Evolutionary conservation across 2,113 vertebrate species (phyloP).

Genomic region (Lepus timidus): DNA sequence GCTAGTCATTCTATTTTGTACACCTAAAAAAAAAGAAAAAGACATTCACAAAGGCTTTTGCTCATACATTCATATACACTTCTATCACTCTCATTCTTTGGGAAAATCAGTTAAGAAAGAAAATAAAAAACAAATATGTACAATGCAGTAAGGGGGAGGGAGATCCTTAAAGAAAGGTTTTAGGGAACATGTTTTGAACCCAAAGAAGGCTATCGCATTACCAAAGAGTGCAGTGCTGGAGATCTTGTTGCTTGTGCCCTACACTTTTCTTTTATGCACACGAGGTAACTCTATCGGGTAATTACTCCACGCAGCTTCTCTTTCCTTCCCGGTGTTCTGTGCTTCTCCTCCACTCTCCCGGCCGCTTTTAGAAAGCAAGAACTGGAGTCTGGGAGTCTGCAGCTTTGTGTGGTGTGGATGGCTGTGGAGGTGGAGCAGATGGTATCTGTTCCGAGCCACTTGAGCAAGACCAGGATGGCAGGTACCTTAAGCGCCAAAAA

Average conservation of each 20-base stretch:
- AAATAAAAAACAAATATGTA: slow-evolving; percentile 45
- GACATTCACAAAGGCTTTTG: slow-evolving; percentile 35
- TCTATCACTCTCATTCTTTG: slow-evolving; percentile 11
- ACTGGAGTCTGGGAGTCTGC: slow-evolving; percentile 77
- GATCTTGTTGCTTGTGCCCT: slow-evolving; percentile 52
- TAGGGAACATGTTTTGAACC: slow-evolving; percentile 51
- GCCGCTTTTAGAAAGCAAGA: slow-evolving; percentile 70
- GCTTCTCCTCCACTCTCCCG: slow-evolving; percentile 60
- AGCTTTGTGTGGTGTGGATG: slow-evolving; percentile 73
- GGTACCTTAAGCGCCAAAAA: slow-evolving; percentile 72
- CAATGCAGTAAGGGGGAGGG: not conserved
- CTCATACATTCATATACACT: not conserved
- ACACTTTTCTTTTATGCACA: slow-evolving; percentile 36
- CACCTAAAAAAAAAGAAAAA: not conserved
- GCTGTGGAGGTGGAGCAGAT: slow-evolving; percentile 76
- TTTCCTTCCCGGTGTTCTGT: slow-evolving; percentile 73
- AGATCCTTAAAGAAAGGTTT: slow-evolving; percentile 59
- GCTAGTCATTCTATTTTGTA: slow-evolving; percentile 26
- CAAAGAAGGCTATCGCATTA: slow-evolving; percentile 67
- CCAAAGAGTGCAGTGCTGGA: not conserved
- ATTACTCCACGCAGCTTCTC: slow-evolving; percentile 66
- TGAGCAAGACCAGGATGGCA: slow-evolving; percentile 70
- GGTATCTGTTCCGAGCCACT: slow-evolving; percentile 79
- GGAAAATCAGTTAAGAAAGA: slow-evolving; percentile 56
- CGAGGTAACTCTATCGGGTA: slow-evolving; percentile 60